Evolutionary conservation across 2,888 invertebrate species (phyloP).

Genomic region (Rhyacophila evoluta): DNA sequence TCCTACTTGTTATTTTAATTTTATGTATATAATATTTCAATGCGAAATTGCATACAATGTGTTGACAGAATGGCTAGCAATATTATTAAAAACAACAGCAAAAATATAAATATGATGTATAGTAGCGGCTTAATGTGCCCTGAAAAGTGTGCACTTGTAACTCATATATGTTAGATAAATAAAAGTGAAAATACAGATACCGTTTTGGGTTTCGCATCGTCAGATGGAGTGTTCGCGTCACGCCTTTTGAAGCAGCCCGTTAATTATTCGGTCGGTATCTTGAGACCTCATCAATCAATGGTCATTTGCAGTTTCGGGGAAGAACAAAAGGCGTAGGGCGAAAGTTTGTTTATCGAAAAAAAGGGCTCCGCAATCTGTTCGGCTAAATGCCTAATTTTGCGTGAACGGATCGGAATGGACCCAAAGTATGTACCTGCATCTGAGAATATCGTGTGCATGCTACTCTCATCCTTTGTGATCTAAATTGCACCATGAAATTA

Average conservation of each 20-base stretch:
- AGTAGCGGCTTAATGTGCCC: no score
- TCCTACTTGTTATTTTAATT: no score
- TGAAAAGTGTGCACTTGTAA: no score
- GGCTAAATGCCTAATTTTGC: conserved; percentile 19
- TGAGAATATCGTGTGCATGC: not conserved
- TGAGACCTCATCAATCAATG: conserved; percentile 49
- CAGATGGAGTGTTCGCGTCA: not conserved
- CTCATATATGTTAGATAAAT: no score
- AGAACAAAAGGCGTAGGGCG: not conserved
- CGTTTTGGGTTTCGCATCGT: not conserved
- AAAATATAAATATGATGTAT: no score
- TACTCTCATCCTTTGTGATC: not conserved
- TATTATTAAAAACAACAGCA: no score
- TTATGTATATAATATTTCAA: no score
- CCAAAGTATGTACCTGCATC: not conserved
- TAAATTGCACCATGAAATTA: not conserved
- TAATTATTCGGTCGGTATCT: conserved; percentile 37
- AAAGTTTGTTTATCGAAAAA: conserved; percentile 15
- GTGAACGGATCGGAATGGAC: not conserved
- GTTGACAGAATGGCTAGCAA: no score
- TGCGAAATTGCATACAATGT: no score
- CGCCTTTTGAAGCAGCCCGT: conserved; percentile 19
- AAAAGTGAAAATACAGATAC: no score
- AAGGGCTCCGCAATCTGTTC: conserved; percentile 18
- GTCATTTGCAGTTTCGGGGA: conserved; percentile 48